Evolutionary conservation across 2,888 invertebrate species (phyloP), one percentile per base, ranked within the genome.

Genomic region (Drosophila meridiana): DNA sequence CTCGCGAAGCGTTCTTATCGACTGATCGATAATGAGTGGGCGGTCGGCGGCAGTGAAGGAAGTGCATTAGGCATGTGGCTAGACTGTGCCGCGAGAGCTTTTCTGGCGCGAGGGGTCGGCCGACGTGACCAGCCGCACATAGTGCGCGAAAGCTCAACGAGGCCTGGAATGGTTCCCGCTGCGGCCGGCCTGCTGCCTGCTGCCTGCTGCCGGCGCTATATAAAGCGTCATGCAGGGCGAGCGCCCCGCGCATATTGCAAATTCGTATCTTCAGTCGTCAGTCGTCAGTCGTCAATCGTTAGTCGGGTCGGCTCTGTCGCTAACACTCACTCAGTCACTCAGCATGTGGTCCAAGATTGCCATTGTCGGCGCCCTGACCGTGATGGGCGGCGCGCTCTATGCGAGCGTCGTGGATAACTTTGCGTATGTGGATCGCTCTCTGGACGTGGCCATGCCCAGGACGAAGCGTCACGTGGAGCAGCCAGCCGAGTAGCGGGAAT

Each of bases 121-220:
- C 64, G 86, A 83, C 85, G 85, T 85, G 85, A 85, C 88, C 79
- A 69, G n/a, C 61, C 58, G 80, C 85, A 85, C 88, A 87, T 75
- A 65, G 52, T 5, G 50, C 26, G n/a, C 36, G 83, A 83, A 83
- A 83, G 82, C 82, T 83, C 38, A 14, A 14, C 34, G 34, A 48
- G 30, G 32, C 45, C 57, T 66, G 73, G 78, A 69, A 69, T 58
- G 72, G 52, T 14, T 59, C 58, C 52, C 61, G 60, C 58, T 47
- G 67, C 28, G 66, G 20, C 8, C 11, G 28, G 32, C 20, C 20
- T 20, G 20, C 20, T 20, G 20, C 20, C 20, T 20, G 20, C 20
- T 20, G 20, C 20, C 20, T 20, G 20, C 20, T 20, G 28, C 11
- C 20, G 8, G 26, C 9, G 9, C 40, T 87, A 83, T 85, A 86